Percentiles rank a stretch among this genome's conserved stretches.
phyloP scores from a whole-genome alignment of 2,888 invertebrate species.

The Zele albiditarsus region DNA sequence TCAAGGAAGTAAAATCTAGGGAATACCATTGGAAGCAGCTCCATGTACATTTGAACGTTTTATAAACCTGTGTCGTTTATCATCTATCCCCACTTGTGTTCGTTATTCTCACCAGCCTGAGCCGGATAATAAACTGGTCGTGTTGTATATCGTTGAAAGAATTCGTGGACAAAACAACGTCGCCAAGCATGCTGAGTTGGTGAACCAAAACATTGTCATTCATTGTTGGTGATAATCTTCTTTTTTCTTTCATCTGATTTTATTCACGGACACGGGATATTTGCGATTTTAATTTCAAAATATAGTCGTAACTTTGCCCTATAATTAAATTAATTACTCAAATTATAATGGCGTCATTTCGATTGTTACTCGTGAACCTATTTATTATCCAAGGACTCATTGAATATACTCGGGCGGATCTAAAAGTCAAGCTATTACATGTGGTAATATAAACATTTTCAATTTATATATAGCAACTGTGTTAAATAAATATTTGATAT shows the following conservation, averaged over 20 bases:
- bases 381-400: conserved; percentile 33
- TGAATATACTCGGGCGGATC: conserved; percentile 23
- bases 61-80: conserved; percentile 1
- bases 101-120: conserved; percentile 7
- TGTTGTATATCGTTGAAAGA: not conserved
- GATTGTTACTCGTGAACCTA: not conserved
- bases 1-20: conserved; percentile 5
- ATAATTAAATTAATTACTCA: not conserved
- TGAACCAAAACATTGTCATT: not conserved
- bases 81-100: conserved; percentile 11
- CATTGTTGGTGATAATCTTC: conserved; percentile 3
- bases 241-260: not conserved
- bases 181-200: not conserved
- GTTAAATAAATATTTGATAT: not conserved
- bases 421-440: conserved; percentile 63
- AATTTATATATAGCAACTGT: conserved; percentile 17
- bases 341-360: conserved; percentile 1
- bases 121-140: conserved; percentile 5
- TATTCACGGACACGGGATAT: not conserved
- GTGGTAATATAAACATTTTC: conserved; percentile 59
- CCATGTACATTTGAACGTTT: not conserved
- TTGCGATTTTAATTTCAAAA: not conserved
- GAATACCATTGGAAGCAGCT: not conserved
- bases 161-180: conserved; percentile 7
- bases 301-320: not conserved